Conservation (phyloP, 92 coral and sea anemone species). For the Chrysogorgia sp. region DNA sequence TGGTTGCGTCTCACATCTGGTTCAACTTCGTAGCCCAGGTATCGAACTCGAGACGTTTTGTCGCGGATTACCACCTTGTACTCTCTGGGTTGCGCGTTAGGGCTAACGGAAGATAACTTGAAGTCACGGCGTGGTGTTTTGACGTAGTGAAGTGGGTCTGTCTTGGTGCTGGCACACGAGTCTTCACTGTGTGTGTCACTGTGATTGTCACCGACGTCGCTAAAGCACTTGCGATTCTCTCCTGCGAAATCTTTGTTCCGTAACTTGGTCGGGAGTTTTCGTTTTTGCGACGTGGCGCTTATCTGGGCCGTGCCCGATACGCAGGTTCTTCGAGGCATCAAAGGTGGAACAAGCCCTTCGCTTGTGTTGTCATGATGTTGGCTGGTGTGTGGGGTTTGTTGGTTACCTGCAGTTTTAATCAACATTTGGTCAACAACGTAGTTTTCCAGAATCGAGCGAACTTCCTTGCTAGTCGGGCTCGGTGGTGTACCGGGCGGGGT, state of each 20-base stretch:
- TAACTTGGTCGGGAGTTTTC: slow-evolving; percentile 13
- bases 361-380: slow-evolving; percentile 4
- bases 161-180: slow-evolving; percentile 43
- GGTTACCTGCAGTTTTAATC: slow-evolving; percentile 35
- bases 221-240: slow-evolving; percentile 10
- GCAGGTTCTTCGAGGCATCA: slow-evolving; percentile 25
- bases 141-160: slow-evolving; percentile 34
- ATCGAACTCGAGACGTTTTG: slow-evolving; percentile 28
- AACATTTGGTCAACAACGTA: slow-evolving; percentile 91
- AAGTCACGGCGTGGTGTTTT: slow-evolving; percentile 36
- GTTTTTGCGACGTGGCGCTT: slow-evolving; percentile 46
- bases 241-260: neutral
- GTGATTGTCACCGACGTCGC: slow-evolving; percentile 30
- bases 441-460: slow-evolving; percentile 75
- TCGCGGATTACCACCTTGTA: slow-evolving; percentile 37
- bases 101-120: slow-evolving; percentile 10
- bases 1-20: slow-evolving; percentile 26
- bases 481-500: slow-evolving; percentile 77
- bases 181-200: slow-evolving; percentile 44
- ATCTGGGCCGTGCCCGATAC: slow-evolving; percentile 48
- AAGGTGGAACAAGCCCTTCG: slow-evolving; percentile 34
- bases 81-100: slow-evolving; percentile 22
- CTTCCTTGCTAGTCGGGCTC: slow-evolving; percentile 74
- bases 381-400: slow-evolving; percentile 1
- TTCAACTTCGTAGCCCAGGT: slow-evolving; percentile 58